Conservation (phyloP, 2,888 invertebrate genomes). For the Erebia ligea region DNA sequence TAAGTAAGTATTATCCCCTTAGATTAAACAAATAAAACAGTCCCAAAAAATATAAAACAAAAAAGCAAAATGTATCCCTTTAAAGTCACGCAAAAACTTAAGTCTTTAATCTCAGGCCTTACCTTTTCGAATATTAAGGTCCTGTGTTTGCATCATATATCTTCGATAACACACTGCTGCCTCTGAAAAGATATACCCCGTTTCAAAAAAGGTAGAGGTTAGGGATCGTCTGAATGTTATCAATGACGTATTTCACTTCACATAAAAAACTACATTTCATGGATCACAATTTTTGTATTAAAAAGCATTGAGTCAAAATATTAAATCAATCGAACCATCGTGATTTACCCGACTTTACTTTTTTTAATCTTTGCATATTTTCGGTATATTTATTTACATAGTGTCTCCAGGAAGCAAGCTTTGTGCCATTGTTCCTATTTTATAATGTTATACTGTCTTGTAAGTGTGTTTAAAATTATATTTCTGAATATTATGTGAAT, state of each 20-base stretch:
- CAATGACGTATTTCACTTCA: constrained; percentile 15
- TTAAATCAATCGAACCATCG: no score
- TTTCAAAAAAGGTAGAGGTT: constrained; percentile 20
- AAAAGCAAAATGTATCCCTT: constrained; percentile 10
- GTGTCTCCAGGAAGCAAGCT: no score
- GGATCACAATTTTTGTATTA: no score
- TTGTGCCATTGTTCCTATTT: no score
- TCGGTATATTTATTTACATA: no score
- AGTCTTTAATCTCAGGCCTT: constrained; percentile 17
- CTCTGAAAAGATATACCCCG: constrained; percentile 23
- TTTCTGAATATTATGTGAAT: no score
- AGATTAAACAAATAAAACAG: neutral
- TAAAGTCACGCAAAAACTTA: constrained; percentile 17
- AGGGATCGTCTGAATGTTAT: constrained; percentile 18
- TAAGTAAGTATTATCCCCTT: neutral
- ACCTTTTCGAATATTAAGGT: constrained; percentile 20
- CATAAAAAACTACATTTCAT: neutral
- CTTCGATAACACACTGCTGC: constrained; percentile 27
- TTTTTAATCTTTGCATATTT: no score
- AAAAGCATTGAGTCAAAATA: no score
- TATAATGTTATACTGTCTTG: no score
- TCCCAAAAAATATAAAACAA: neutral
- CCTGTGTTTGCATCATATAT: constrained; percentile 29
- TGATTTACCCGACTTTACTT: no score
- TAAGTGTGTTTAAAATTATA: no score